Evolutionary conservation across 64 coral and sea anemone species (phyloP).

Genomic region (Pachyseris speciosa): DNA sequence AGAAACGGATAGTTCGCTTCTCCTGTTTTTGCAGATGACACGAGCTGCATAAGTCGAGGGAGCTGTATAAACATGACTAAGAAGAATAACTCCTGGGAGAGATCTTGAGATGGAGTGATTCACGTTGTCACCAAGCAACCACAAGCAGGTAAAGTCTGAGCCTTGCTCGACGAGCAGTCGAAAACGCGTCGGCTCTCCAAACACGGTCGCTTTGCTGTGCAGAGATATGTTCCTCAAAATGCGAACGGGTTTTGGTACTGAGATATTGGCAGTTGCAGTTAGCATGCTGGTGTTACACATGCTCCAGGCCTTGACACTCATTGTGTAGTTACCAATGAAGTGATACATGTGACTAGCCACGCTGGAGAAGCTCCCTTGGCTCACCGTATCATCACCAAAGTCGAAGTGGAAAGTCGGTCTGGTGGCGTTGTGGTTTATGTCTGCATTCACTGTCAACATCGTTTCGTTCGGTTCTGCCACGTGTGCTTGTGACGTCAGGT

Average conservation of each 20-base stretch:
- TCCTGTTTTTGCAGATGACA: constrained; percentile 56
- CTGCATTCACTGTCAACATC: constrained; percentile 7
- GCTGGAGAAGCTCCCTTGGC: background rate
- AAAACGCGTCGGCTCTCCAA: constrained; percentile 25
- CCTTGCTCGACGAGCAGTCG: background rate
- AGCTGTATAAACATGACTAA: constrained; percentile 14
- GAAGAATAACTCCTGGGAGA: background rate
- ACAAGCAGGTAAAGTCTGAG: constrained; percentile 48
- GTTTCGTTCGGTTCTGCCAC: constrained; percentile 59
- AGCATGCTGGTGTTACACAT: constrained; percentile 41
- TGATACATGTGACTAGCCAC: constrained; percentile 35
- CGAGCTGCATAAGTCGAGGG: constrained; percentile 17
- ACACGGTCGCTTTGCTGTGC: background rate
- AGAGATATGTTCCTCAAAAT: constrained; percentile 8
- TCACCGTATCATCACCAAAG: constrained; percentile 49
- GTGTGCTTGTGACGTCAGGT: constrained; percentile 9
- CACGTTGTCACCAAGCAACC: constrained; percentile 42
- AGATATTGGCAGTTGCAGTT: background rate
- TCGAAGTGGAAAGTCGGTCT: constrained; percentile 46
- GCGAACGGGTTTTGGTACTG: constrained; percentile 52
- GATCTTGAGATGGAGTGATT: background rate
- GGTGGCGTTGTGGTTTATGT: background rate
- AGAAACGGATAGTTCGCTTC: background rate
- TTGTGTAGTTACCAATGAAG: constrained; percentile 20
- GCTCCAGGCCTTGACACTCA: constrained; percentile 36